A percentile compares a stretch with the other conserved stretches of the same genome.
phyloP scores from a whole-genome alignment of 92 coral and sea anemone species.

The Pocillopora grandis region DNA sequence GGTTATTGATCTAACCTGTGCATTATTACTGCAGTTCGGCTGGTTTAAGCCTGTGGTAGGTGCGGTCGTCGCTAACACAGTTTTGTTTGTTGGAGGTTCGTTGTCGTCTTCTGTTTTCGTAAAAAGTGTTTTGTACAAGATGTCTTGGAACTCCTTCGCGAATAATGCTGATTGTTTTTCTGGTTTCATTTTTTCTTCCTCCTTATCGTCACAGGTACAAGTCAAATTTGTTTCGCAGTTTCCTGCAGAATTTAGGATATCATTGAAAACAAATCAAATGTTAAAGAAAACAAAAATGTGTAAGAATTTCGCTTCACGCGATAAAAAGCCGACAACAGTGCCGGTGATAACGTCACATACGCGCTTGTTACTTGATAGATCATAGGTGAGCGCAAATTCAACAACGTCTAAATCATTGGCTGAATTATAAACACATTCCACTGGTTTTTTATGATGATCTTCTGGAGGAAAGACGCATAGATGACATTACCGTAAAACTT shows the following conservation, averaged over 20 bases:
- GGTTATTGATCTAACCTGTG: constrained; percentile 54
- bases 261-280: too few species aligned
- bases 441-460: too few species aligned
- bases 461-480: too few species aligned
- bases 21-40: constrained; percentile 61
- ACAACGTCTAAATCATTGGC: too few species aligned
- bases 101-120: constrained; percentile 62
- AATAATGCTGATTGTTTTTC: constrained; percentile 87
- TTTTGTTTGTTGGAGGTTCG: constrained; percentile 40
- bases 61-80: constrained; percentile 33
- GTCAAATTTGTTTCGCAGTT: constrained; percentile 69
- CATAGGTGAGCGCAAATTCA: too few species aligned
- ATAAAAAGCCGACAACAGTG: too few species aligned
- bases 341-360: too few species aligned
- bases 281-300: not conserved
- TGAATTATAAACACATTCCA: too few species aligned
- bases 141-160: constrained; percentile 95
- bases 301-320: too few species aligned
- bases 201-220: constrained; percentile 72
- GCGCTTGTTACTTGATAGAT: too few species aligned
- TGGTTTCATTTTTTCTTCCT: constrained; percentile 57
- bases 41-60: constrained; percentile 10
- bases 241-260: constrained; percentile 39
- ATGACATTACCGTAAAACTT: too few species aligned
- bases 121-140: constrained; percentile 61